These are phyloP conservation scores for Nipponia nippon DNA, from an alignment of 2,113 vertebrate genomes.

Conservation along the genomic window DNA sequence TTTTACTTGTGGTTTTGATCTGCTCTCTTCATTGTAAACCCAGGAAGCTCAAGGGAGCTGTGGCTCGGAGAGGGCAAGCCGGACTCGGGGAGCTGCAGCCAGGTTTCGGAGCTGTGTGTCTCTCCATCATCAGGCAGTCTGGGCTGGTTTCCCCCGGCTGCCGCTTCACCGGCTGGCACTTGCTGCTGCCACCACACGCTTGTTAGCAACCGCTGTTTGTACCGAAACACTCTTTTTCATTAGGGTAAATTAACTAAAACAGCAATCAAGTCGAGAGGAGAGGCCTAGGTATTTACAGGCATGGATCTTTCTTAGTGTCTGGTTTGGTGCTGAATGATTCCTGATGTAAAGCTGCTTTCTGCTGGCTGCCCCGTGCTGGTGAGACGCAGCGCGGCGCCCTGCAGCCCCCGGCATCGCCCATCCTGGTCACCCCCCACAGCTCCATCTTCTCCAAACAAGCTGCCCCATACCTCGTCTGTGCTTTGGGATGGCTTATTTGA, in stretches of 20 bases:
- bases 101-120: background rate
- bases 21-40: background rate
- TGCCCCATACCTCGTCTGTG: background rate
- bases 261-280: background rate
- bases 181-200: background rate
- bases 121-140: background rate
- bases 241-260: conserved; percentile 37
- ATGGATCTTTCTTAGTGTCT: background rate
- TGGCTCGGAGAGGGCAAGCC: background rate
- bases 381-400: background rate
- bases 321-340: background rate
- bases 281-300: background rate
- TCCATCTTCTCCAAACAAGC: background rate
- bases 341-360: background rate
- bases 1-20: background rate
- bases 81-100: background rate
- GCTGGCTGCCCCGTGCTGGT: background rate
- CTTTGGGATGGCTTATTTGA: background rate
- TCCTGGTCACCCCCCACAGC: fast-evolving
- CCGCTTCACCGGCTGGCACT: background rate
- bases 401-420: fast-evolving
- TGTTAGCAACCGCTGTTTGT: conserved; percentile 41
- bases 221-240: conserved; percentile 43
- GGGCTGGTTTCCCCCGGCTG: background rate
- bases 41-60: background rate